Conservation (phyloP, 2,888 invertebrate species). For the Sinohyriopsis cumingii region DNA sequence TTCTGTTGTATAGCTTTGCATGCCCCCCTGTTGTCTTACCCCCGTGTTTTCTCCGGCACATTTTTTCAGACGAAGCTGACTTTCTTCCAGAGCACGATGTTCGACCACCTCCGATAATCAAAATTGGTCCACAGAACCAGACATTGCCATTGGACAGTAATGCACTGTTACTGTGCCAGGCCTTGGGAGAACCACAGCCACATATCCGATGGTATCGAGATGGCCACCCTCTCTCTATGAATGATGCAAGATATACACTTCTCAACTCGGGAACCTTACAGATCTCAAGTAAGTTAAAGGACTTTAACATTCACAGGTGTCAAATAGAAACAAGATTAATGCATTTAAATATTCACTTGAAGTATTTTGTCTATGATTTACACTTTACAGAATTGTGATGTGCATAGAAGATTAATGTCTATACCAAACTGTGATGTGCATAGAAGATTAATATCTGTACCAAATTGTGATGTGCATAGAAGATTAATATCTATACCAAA, state of each 20-base stretch:
- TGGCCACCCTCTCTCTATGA: constrained; percentile 70
- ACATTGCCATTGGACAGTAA: constrained; percentile 85
- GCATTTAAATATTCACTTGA: too few relatives aligned
- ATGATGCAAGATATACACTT: constrained; percentile 77
- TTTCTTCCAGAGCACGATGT: constrained; percentile 64
- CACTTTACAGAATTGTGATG: too few relatives aligned
- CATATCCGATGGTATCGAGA: constrained; percentile 87
- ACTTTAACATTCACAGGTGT: neutral
- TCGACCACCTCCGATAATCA: constrained; percentile 85
- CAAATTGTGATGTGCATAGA: too few relatives aligned
- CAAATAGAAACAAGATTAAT: too few relatives aligned
- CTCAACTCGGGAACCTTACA: constrained; percentile 83
- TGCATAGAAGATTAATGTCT: too few relatives aligned
- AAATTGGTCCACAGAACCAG: constrained; percentile 89
- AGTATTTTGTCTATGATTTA: too few relatives aligned
- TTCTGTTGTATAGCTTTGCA: constrained; percentile 8
- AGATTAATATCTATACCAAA: too few relatives aligned
- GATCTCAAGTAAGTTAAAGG: constrained; percentile 75
- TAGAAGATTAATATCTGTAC: too few relatives aligned
- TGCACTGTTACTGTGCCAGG: constrained; percentile 86
- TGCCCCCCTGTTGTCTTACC: constrained; percentile 19
- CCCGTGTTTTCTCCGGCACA: constrained; percentile 22
- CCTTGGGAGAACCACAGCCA: constrained; percentile 80
- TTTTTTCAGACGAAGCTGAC: constrained; percentile 31
- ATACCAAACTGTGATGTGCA: too few relatives aligned